phyloP scores from a whole-genome alignment of 2,113 vertebrate species.

The Apteryx owenii region DNA sequence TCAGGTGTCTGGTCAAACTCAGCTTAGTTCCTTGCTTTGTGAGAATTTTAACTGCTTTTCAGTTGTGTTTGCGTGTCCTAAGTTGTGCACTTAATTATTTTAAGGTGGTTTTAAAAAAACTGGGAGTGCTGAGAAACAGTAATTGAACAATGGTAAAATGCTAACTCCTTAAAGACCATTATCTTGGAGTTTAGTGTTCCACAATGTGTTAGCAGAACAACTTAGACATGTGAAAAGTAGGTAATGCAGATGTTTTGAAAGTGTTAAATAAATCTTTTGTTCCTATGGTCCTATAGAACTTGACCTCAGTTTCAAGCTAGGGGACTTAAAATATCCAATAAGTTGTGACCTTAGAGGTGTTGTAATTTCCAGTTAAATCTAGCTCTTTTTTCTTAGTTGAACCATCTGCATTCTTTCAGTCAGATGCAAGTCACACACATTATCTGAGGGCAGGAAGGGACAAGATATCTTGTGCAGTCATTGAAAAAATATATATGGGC shows the following conservation, averaged over 20 bases:
- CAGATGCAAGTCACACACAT: accelerated
- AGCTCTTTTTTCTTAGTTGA: background rate
- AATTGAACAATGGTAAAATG: background rate
- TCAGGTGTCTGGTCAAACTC: background rate
- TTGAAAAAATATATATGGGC: accelerated
- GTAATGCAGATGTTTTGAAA: background rate
- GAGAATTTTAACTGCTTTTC: background rate
- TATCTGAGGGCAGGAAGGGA: background rate
- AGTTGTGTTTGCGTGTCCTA: background rate
- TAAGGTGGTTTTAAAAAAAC: background rate
- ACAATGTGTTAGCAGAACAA: background rate
- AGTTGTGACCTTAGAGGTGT: background rate
- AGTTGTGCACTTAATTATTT: background rate
- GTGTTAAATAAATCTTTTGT: background rate
- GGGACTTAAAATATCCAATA: background rate
- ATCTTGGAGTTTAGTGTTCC: background rate
- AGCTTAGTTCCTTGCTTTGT: background rate
- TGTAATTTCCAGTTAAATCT: background rate
- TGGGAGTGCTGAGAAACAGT: background rate
- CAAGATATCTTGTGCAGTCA: background rate
- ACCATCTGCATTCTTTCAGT: background rate
- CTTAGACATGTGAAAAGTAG: accelerated
- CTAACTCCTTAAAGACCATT: accelerated
- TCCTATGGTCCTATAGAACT: background rate
- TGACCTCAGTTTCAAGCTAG: background rate